Base-by-base conservation (phyloP, 1,140 invertebrate species). In the Drosophila persimilis region DNA sequence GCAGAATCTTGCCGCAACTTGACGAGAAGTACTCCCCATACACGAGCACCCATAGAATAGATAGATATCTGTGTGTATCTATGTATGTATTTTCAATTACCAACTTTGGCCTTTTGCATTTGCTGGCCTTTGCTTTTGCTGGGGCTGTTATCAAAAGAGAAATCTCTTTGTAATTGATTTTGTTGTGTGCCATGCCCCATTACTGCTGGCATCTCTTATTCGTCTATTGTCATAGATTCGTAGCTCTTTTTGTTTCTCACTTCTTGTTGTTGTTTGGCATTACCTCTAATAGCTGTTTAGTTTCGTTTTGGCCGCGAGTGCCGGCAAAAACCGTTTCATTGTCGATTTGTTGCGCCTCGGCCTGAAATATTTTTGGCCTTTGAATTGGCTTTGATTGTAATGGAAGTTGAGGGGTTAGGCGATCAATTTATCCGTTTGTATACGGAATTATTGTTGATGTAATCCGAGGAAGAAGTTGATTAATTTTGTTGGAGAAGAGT, bases 131-230 rank as follows among this genome's bases (percentile, higher is more conserved):
- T 20, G 20, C 24, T 26, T 26, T 26, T 5, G 24, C 24, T 26
- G 6, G 29, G 51, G 58, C 35, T 71, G 73, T 74, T 85, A 85
- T 86, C 77, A 61, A 61, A 70, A 77, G 77, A 85, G 81, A 85
- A 85, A 85, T 85, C 81, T 78, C 48, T 80, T 77, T 74, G 64
- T 86, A 85, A 86, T 85, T 85, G 77, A 81, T 81, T 85, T 80
- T 66, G 55, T 64, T 84, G 44, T 72, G 57, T 63, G 54, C 59
- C 64, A 62, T 58, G 66, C 61, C 62, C 62, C 63, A 67, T 77
- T 80, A 65, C 70, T 76, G 29, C 64, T 74, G 64, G 61, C 58
- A 57, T 56, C 73, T 73, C 63, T 60, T 73, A 39, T 73, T 41
- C 44, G 46, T 53, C 72, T 46, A 51, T 74, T 74, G 71, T 74